A percentile compares a stretch with the other conserved stretches of the same genome.
These are phyloP conservation scores for Cheiracanthium punctorium DNA, from an alignment of 2,888 invertebrate species.

Conservation along the genomic window DNA sequence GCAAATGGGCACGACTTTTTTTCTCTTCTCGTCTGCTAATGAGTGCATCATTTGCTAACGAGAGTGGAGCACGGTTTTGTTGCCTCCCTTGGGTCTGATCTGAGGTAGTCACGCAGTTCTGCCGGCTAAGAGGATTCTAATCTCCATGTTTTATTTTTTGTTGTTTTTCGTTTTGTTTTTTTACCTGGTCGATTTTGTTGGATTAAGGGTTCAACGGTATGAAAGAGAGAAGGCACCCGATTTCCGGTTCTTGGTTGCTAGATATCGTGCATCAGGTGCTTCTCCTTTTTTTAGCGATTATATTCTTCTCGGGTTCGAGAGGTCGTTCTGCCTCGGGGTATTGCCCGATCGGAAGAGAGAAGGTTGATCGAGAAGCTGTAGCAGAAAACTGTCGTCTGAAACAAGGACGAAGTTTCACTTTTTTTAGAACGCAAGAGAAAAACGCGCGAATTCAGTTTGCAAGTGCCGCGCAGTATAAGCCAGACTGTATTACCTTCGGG, in stretches of 20 bases:
- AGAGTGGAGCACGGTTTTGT: slow-evolving; percentile 5
- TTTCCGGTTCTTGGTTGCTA: slow-evolving; percentile 60
- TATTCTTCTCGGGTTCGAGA: not conserved
- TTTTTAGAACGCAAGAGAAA: no score
- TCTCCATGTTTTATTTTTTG: no score
- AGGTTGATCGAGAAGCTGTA: not conserved
- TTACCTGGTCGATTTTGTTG: slow-evolving; percentile 49
- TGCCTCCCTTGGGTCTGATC: slow-evolving; percentile 3
- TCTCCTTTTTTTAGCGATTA: not conserved
- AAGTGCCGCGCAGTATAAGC: no score
- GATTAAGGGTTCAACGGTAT: slow-evolving; percentile 65
- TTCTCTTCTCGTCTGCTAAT: not conserved
- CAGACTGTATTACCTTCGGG: no score
- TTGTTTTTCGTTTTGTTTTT: not conserved
- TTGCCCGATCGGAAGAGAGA: not conserved
- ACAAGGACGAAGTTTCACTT: no score
- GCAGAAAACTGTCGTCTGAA: not conserved
- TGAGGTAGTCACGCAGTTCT: slow-evolving; percentile 49
- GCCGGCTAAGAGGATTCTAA: not conserved
- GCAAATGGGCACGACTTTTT: slow-evolving; percentile 5
- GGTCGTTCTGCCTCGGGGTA: slow-evolving; percentile 17
- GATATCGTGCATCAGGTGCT: slow-evolving; percentile 49
- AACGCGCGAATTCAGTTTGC: no score
- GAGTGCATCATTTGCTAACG: slow-evolving; percentile 10
- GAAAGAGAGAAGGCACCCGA: slow-evolving; percentile 26